Evolutionary conservation across 2,888 invertebrate species (phyloP), one percentile per base, ranked within the genome.

Genomic region (Sarcophaga rosellei): DNA sequence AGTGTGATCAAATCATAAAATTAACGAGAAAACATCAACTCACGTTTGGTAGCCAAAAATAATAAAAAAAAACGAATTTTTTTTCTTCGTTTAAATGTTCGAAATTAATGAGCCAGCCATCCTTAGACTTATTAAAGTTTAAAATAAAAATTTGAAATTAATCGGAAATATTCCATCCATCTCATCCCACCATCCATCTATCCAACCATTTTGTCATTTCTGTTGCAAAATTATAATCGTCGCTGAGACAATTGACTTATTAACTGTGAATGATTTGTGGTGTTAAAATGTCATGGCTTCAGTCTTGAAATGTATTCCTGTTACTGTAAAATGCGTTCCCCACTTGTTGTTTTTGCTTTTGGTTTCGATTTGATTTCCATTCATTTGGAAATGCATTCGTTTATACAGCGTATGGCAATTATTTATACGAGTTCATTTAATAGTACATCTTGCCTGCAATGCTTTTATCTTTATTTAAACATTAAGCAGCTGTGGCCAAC

Each of bases 241-340:
- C 23, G 5, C 63, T 79, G 68, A 61, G 75, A 75, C 79, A 84
- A 65, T 70, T 76, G 47, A 76, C 53, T 65, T 84, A 72, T 80
- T 79, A 84, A 84, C 80, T 84, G 75, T 80, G 75, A 84, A 80
- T 84, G 84, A 84, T 79, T 84, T 84, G 79, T 65, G 84, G 84
- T 70, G 79, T 69, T 45, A 59, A 77, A 84, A 74, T 84, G 84
- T 70, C 84, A 84, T 47, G 74, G 74, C 59, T 70, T 25, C 78
- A 25, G 23, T 47, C 11, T 75, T 63, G 45, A 59, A 68, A 61
- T n/a, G n/a, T 70, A 79, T 65, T 53, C 53, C 17, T 53, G 17
- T 53, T 69, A 74, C 21, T 57, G 57, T 47, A 61, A 76, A 75
- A 69, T 79, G 79, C 74, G 74, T 84, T 35, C 35, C 35, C 35